Conservation (phyloP, 2,888 invertebrate genomes). For the Gandaritis pyraliata region DNA sequence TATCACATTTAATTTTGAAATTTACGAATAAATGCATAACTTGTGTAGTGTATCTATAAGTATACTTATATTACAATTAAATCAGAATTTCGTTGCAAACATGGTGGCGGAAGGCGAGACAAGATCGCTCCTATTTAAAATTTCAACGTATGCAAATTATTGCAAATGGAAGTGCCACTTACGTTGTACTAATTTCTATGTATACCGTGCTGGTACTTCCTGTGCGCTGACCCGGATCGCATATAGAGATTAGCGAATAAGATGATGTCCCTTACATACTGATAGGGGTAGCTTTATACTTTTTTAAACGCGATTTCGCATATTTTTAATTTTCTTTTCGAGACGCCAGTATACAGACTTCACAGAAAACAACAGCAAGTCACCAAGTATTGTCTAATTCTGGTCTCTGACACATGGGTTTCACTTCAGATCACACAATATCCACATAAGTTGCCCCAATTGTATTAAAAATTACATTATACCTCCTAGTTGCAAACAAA, state of each 20-base stretch:
- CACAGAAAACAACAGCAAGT: too few relatives aligned
- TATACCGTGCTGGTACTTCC: constrained; percentile 25
- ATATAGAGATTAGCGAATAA: constrained; percentile 36
- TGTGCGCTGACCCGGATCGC: constrained; percentile 49
- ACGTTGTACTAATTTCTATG: constrained; percentile 40
- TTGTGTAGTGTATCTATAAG: not conserved
- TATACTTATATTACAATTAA: constrained; percentile 4
- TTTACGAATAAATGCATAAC: too few relatives aligned
- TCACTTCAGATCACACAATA: too few relatives aligned
- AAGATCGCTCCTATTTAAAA: constrained; percentile 67
- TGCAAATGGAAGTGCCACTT: constrained; percentile 69
- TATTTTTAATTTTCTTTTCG: too few relatives aligned
- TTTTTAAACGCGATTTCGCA: not conserved
- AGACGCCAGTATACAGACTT: too few relatives aligned
- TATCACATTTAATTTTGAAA: too few relatives aligned
- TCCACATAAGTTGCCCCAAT: not conserved
- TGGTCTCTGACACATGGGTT: not conserved
- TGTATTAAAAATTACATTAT: not conserved
- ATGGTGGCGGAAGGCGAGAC: constrained; percentile 59
- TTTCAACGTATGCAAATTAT: constrained; percentile 71
- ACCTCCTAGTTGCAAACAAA: not conserved
- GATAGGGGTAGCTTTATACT: not conserved
- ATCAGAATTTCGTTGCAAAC: constrained; percentile 53
- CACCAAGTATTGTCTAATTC: not conserved
- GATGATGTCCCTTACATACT: constrained; percentile 20